Evolutionary conservation across 1,140 invertebrate species (phyloP), one percentile per base, ranked within the genome.

Genomic region (Solenopsis fugax): DNA sequence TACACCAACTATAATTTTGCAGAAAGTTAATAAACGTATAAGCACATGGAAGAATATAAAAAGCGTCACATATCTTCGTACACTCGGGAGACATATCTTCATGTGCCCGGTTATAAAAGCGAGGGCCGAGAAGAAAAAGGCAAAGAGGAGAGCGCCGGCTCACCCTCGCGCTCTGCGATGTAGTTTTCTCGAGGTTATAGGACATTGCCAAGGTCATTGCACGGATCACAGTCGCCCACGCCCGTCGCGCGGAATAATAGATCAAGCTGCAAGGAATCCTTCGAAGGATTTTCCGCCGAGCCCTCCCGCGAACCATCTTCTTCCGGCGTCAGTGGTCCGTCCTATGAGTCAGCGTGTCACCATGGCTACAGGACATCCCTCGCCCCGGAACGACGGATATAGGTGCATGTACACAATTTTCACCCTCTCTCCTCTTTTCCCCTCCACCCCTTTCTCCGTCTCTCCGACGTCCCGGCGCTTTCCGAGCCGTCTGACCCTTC

Each of bases 341-440:
- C 72, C 77, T 78, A 84, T 90, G 89, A 90, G 89, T 90, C 89
- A 90, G 85, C 89, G 64, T 90, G 78, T 90, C 87, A 87, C 87
- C 89, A 90, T 90, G 89, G 80, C 67, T 89, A 90, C 88, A 84
- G 69, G 56, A 76, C 84, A 84, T 89, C 89, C 85, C 89, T 75
- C 86, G 54, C 41, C 41, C 48, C 24, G 45, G 12, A n/a, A 75
- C 72, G 21, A 62, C 50, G 77, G 29, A 56, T 78, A 58, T 67
- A 86, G 52, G 62, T 78, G 64, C 76, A 85, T 64, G 80, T 87
- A 75, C 62, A 86, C 84, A 72, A 85, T 88, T 87, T 86, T 80
- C 81, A 86, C 65, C 64, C 72, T 78, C 54, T 54, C 48, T 6
- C 56, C 82, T n/a, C 21, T 41, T 65, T 72, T 29, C 21, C 45